Conservation (phyloP, 2,113 vertebrate genomes). For the Sylvietta virens region DNA sequence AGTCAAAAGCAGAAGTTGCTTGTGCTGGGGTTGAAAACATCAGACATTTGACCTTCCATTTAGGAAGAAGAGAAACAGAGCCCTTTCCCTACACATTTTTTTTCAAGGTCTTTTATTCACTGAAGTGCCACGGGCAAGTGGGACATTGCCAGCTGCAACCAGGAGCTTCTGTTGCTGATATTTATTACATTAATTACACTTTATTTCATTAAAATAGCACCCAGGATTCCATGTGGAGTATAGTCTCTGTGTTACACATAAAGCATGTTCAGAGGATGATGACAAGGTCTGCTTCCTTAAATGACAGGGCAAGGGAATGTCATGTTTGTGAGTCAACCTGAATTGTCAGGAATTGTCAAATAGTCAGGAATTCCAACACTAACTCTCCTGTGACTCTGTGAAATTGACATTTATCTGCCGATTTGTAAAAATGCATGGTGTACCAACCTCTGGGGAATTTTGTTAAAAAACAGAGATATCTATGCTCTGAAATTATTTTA, state of each 20-base stretch:
- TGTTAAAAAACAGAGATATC: not conserved
- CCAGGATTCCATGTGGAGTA: not conserved
- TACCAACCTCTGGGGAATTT: not conserved
- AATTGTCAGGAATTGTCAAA: too few relatives aligned
- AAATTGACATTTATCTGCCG: not conserved
- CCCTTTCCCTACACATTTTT: not conserved
- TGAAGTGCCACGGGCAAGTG: not conserved
- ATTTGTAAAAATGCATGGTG: not conserved
- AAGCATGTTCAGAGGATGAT: not conserved
- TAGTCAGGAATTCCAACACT: not conserved
- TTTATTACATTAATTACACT: not conserved
- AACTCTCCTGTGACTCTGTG: not conserved
- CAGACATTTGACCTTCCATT: not conserved
- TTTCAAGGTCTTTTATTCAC: not conserved
- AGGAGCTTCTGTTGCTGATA: not conserved
- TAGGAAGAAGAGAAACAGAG: not conserved
- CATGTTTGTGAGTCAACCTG: not conserved
- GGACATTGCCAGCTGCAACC: not conserved
- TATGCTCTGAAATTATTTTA: not conserved
- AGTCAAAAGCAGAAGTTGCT: not conserved
- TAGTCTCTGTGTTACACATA: not conserved
- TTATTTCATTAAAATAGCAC: not conserved
- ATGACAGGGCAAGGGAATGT: not conserved
- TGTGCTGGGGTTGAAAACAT: not conserved
- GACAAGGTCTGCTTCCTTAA: not conserved